Base-by-base conservation (phyloP, 2,888 invertebrate genomes). In the Nemurella pictetii region DNA sequence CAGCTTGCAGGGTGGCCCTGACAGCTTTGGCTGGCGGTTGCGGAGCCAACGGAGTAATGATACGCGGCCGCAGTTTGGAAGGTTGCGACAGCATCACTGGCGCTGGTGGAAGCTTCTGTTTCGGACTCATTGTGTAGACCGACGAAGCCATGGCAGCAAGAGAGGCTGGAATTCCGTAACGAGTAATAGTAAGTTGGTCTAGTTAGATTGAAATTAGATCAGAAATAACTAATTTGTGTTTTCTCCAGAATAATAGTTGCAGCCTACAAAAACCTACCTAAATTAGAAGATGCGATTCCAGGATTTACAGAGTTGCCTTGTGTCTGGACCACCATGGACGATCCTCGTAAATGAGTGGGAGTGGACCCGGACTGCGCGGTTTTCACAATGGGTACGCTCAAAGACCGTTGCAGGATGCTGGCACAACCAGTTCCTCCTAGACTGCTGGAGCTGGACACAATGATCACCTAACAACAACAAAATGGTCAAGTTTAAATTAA, bases 301-400 rank as follows among this genome's bases (percentile, higher is more conserved):
- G 55, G 15, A 7, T 12, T 15, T 7, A 20, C 55, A 20, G 55
- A 29, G 72, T 32, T 85, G 85, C 29, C 36, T 26, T 9, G 29
- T 26, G 25, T 20, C 20, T 55, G 55, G 55, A 55, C 55, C 55
- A 72, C 20, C 55, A 82, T 20, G 9, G 82, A 82, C 1, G 73
- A 30, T 15, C 85, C 78, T 15, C 36, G 55, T 20, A 55, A 55
- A 55, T 55, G 55, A 55, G 35, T 82, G 35, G 75, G 30, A 4
- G 82, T 75, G 25, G 72, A n/a, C 5, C 85, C 72, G 0, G 87
- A 75, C 12, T 85, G 72, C 0, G 86, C 86, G 4, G 87, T 85
- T 74, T 87, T 87, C 73, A 87, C 86, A 27, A 87, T 86, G 2
- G 87, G 87, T 3, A 87, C 87, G 83, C 87, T 87, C 72, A 87